phyloP scores from a whole-genome alignment of 2,113 vertebrate species.

The Progne subis region DNA sequence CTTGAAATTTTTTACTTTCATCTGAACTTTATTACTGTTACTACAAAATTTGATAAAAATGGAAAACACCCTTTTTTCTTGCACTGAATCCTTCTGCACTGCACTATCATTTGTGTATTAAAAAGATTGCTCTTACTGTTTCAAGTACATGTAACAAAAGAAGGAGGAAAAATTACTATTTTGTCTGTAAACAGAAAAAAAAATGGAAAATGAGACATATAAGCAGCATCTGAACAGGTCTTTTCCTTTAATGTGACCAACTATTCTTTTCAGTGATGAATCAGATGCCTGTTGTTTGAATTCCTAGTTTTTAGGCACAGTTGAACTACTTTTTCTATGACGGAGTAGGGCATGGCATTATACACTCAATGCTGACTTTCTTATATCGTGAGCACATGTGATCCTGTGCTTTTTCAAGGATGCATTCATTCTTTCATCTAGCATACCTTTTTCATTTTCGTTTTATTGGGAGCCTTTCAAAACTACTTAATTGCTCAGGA shows the following conservation, averaged over 20 bases:
- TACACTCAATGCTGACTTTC: neutral
- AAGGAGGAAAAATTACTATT: neutral
- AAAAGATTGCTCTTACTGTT: neutral
- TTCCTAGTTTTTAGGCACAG: neutral
- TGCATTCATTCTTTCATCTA: neutral
- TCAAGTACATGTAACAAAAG: neutral
- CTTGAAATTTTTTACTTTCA: constrained; percentile 29
- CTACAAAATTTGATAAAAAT: neutral
- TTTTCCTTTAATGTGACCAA: neutral
- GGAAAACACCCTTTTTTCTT: neutral
- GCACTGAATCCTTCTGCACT: neutral
- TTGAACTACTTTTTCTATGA: neutral
- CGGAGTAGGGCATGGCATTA: neutral
- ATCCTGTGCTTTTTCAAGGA: neutral
- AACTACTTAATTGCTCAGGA: neutral
- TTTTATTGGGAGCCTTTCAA: neutral
- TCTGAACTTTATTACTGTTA: neutral
- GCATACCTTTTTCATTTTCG: neutral
- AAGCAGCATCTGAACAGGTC: neutral
- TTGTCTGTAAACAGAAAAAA: neutral
- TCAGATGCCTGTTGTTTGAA: neutral
- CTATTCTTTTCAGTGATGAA: neutral
- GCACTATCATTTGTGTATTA: neutral
- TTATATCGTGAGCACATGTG: neutral
- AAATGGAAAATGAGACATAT: neutral